Base-by-base conservation (phyloP, 2,888 invertebrate species). In the Drosophila koepferae region DNA sequence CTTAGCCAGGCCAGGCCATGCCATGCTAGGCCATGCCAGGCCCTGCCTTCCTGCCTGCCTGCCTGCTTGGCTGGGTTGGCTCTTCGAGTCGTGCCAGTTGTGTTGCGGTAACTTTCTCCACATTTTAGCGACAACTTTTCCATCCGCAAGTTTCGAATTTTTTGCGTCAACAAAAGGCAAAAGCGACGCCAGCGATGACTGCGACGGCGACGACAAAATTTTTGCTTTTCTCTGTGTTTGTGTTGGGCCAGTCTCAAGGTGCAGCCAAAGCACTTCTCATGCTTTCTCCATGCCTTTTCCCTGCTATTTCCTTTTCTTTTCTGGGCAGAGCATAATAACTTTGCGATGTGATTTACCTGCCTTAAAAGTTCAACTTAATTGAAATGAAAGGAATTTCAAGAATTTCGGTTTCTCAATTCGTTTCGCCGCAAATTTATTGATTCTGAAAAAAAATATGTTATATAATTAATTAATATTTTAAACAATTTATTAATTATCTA, bases 91-190 rank as follows among this genome's bases (percentile, higher is more conserved):
- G 54, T 41, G 60, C 62, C 81, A 74, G 74, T 87, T 76, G 74
- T 76, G 74, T 80, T 89, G 84, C 88, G 71, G 84, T 70, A 85
- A 85, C 88, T 89, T 89, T 85, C 86, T 82, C 86, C 88, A 89
- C 90, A 85, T 88, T 85, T 85, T 86, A 86, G 85, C 83, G 90
- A 82, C 88, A 89, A 88, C 83, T 89, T 85, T 85, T 87, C 67
- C 36, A 46, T 89, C 71, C 82, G 68, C 88, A 89, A 85, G 86
- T 86, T 89, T 86, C 77, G 75, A 85, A 87, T 85, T 82, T 88
- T 54, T 38, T 82, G 66, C 90, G 73, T 88, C 86, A 85, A 85
- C 88, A 89, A 85, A 85, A 85, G 88, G 74, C 83, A 77, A 87
- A 87, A 85, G 87, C 83, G 78, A 64, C 78, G 74, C 54, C 73